phyloP scores from a whole-genome alignment of 2,797 vertebrate genomes.

The Thaleichthys pacificus region DNA sequence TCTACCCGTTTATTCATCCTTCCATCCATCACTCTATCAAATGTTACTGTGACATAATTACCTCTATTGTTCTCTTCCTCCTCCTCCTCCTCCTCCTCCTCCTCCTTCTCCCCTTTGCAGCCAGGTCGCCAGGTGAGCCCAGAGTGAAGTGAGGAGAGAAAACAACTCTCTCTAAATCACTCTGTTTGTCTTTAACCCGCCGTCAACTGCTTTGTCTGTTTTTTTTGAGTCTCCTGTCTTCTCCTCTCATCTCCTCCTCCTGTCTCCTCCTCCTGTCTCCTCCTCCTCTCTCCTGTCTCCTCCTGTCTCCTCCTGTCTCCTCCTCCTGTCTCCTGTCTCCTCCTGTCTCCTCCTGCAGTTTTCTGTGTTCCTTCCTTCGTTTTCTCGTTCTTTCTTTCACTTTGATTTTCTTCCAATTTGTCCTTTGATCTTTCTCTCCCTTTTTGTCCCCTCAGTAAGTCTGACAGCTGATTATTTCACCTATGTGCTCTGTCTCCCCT shows the following conservation, averaged over 20 bases:
- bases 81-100: constrained; percentile 7
- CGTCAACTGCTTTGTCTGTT: constrained; percentile 3
- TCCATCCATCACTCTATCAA: constrained; percentile 15
- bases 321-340: not conserved
- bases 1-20: constrained; percentile 24
- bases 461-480: too few relatives aligned
- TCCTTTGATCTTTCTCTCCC: too few relatives aligned
- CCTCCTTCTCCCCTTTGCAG: constrained; percentile 54
- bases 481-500: too few relatives aligned
- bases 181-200: not conserved
- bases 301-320: not conserved
- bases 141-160: constrained; percentile 53
- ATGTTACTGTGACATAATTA: constrained; percentile 21
- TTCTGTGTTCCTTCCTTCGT: too few relatives aligned
- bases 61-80: constrained; percentile 1
- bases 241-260: not conserved
- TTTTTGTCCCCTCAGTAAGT: too few relatives aligned
- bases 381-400: too few relatives aligned
- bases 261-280: not conserved
- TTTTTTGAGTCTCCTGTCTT: not conserved
- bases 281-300: not conserved
- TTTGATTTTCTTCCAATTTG: too few relatives aligned
- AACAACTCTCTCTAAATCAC: constrained; percentile 37
- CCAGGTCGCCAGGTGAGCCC: constrained; percentile 74
- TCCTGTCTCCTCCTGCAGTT: too few relatives aligned